Evolutionary conservation across 2,888 invertebrate species (phyloP).

Genomic region (Lumbricus terrestris): DNA sequence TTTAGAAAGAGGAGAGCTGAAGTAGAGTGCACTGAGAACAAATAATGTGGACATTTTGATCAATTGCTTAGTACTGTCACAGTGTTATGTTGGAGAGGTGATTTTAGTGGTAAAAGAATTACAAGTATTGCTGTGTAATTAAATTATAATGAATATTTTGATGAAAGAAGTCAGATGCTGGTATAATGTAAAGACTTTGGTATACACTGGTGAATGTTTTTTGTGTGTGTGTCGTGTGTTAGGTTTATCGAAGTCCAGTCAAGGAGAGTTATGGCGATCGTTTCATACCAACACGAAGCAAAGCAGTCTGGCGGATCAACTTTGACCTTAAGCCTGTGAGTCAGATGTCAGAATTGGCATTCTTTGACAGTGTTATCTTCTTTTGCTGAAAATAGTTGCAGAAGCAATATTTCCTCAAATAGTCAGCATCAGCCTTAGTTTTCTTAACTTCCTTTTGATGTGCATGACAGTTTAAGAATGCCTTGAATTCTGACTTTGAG

Average conservation of each 20-base stretch:
- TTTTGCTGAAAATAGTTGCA: neutral
- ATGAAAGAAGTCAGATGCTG: no score
- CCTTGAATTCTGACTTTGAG: neutral
- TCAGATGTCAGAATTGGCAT: neutral
- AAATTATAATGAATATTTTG: no score
- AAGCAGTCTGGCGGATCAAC: slow-evolving; percentile 29
- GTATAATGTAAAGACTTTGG: neutral
- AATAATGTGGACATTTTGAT: neutral
- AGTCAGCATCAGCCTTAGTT: neutral
- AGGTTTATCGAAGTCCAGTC: slow-evolving; percentile 27
- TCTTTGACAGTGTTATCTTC: neutral
- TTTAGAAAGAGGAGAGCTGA: neutral
- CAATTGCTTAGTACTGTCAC: neutral
- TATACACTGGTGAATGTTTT: neutral
- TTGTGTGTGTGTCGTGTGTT: neutral
- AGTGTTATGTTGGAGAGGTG: neutral
- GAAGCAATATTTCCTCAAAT: neutral
- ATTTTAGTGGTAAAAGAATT: no score
- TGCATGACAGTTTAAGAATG: neutral
- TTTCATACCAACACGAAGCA: slow-evolving; percentile 28
- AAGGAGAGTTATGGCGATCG: slow-evolving; percentile 25
- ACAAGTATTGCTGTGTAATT: no score
- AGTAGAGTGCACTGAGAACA: neutral
- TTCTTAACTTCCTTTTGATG: neutral
- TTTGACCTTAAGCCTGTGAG: slow-evolving; percentile 24